These are phyloP conservation scores for Marcusenius ussheri DNA, from an alignment of 2,113 vertebrate species.

Conservation along the genomic window DNA sequence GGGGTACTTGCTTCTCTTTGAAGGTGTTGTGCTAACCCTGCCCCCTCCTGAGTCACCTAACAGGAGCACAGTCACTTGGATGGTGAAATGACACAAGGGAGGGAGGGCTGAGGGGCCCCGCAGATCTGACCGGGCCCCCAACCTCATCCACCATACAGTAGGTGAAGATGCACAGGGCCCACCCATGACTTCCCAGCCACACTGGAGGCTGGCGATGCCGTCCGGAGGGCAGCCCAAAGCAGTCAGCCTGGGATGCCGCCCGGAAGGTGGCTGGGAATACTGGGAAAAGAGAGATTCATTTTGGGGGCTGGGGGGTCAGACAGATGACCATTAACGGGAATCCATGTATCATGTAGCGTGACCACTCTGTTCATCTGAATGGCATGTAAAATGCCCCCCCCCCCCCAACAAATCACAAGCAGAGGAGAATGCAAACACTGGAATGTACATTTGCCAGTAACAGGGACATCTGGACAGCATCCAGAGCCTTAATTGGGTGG, in stretches of 20 bases:
- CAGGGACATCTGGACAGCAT: background rate
- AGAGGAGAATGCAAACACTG: background rate
- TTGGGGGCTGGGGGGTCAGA: background rate
- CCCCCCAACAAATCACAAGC: background rate
- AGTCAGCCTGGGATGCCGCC: no score
- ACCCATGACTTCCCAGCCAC: background rate
- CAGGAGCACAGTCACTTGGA: background rate
- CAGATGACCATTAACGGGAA: background rate
- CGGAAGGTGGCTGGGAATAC: background rate
- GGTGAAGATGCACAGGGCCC: background rate
- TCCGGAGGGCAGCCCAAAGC: no score
- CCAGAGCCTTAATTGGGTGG: slow-evolving; percentile 3
- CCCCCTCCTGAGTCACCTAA: background rate
- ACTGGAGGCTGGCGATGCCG: background rate
- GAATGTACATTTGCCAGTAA: background rate
- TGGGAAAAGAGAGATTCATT: background rate
- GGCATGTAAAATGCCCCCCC: background rate
- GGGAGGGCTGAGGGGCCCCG: background rate
- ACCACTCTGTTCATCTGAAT: background rate
- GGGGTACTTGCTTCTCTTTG: background rate
- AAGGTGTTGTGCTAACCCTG: background rate
- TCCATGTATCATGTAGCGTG: background rate
- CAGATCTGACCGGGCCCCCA: background rate
- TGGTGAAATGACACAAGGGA: background rate
- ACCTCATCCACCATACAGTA: background rate